These are phyloP conservation scores for Neogale vison DNA, from an alignment of 2,113 vertebrate species.

Conservation along the genomic window DNA sequence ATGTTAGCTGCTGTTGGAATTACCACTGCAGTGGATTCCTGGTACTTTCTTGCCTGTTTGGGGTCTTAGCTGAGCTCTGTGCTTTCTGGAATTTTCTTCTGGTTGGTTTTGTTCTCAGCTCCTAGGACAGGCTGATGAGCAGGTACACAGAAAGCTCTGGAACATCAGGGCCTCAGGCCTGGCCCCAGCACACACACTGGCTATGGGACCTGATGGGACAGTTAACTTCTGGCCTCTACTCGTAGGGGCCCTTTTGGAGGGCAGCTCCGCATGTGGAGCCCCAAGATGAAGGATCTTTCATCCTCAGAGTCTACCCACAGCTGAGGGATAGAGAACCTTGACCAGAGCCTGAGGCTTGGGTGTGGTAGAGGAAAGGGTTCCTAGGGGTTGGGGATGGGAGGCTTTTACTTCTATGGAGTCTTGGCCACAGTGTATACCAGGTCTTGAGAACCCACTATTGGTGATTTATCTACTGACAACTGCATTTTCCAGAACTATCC, in stretches of 20 bases:
- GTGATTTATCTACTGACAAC: neutral
- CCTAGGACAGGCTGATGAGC: neutral
- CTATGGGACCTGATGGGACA: neutral
- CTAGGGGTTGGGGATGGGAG: neutral
- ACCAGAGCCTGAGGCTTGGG: neutral
- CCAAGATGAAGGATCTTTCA: neutral
- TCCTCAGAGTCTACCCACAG: neutral
- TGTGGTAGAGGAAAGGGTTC: neutral
- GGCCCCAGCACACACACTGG: neutral
- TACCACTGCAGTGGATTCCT: neutral
- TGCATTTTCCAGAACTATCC: neutral
- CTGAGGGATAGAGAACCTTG: neutral
- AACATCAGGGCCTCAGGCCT: neutral
- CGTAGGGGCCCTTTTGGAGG: neutral
- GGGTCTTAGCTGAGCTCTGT: neutral
- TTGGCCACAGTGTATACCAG: no score
- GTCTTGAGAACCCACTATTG: slow-evolving; percentile 34
- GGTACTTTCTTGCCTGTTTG: neutral
- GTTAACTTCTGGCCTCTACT: neutral
- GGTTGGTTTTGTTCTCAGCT: neutral
- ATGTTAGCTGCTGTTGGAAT: neutral
- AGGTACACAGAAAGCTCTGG: neutral
- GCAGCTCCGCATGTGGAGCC: neutral
- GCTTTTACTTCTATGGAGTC: neutral
- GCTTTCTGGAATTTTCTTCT: neutral